Evolutionary conservation across 2,888 invertebrate genomes (phyloP).

Genomic region (Eurois occulta): DNA sequence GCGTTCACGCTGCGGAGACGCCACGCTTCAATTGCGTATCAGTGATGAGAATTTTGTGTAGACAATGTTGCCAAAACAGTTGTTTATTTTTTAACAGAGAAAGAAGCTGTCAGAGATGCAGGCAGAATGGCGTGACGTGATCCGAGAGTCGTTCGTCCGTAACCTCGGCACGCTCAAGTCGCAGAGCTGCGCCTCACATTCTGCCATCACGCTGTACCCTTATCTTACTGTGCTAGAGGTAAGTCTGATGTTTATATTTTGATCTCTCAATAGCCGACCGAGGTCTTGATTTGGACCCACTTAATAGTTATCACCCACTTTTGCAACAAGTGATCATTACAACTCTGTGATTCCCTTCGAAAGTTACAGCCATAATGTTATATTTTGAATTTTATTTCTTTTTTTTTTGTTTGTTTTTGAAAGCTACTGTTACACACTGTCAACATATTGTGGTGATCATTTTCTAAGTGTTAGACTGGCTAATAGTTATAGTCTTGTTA

Average conservation of each 20-base stretch:
- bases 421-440: background rate
- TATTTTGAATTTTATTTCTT: background rate
- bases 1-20: background rate
- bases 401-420: background rate
- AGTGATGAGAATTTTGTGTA: background rate
- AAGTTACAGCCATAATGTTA: background rate
- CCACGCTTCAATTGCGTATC: background rate
- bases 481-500: conserved; percentile 35
- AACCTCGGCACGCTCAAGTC: conserved; percentile 92
- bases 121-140: conserved; percentile 92
- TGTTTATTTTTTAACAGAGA: conserved; percentile 84
- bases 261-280: background rate
- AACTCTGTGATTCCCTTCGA: background rate
- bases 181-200: conserved; percentile 89
- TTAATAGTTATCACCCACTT: background rate
- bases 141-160: conserved; percentile 92
- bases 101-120: conserved; percentile 91
- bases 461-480: background rate
- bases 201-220: conserved; percentile 92
- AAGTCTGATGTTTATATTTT: conserved; percentile 47
- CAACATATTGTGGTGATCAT: background rate
- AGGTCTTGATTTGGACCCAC: background rate
- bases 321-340: background rate
- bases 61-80: background rate
- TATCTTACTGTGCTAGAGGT: conserved; percentile 92